Conservation (phyloP, 2,113 vertebrate species). For the Hippocampus comes region DNA sequence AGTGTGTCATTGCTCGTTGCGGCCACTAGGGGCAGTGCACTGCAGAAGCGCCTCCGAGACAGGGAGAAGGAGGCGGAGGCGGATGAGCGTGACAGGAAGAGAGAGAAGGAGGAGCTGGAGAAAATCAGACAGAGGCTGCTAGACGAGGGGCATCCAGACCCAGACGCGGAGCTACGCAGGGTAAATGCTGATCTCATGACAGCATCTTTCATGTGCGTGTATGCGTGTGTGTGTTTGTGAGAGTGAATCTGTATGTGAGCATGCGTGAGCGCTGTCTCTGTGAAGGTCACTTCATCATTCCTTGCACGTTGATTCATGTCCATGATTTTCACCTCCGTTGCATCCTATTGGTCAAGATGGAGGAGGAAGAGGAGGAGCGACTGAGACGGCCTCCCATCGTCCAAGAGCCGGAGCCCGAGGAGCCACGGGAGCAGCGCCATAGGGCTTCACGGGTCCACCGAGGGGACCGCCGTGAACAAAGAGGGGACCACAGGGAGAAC, state of each 20-base stretch:
- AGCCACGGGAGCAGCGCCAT: conserved; percentile 82
- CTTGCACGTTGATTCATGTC: conserved; percentile 19
- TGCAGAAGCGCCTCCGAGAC: conserved; percentile 96
- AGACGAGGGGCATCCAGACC: conserved; percentile 96
- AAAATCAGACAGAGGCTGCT: conserved; percentile 95
- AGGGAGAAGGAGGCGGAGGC: conserved; percentile 97
- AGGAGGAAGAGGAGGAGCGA: conserved; percentile 93
- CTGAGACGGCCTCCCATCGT: conserved; percentile 89
- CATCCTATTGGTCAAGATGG: conserved; percentile 80
- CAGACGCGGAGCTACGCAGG: conserved; percentile 95
- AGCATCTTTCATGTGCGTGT: neutral
- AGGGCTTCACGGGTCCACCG: conserved; percentile 72
- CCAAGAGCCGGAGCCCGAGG: conserved; percentile 86
- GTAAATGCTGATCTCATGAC: conserved; percentile 62
- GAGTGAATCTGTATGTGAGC: neutral
- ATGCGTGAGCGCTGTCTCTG: conserved; percentile 33
- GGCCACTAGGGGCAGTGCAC: conserved; percentile 89
- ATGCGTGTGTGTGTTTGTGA: conserved; percentile 12
- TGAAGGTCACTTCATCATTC: conserved; percentile 65
- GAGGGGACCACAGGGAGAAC: conserved; percentile 78
- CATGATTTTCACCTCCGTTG: conserved; percentile 11
- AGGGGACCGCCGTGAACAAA: conserved; percentile 78
- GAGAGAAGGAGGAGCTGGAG: conserved; percentile 96
- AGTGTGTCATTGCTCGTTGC: conserved; percentile 33
- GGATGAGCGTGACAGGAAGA: conserved; percentile 95